Evolutionary conservation across 2,113 vertebrate genomes (phyloP), one percentile per base, ranked within the genome.

Genomic region (Nettapus auritus): DNA sequence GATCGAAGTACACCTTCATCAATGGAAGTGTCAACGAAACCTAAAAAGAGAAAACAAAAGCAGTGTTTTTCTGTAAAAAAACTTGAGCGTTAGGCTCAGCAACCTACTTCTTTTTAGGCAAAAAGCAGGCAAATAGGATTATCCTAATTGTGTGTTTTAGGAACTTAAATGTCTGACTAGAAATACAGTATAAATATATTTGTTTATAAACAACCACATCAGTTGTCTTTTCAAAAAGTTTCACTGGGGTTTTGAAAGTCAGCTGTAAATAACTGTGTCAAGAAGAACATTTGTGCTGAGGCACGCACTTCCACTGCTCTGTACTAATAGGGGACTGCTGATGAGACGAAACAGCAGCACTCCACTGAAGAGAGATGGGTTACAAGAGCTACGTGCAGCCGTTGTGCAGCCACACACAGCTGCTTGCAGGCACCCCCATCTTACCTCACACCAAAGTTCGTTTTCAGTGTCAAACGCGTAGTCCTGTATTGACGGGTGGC

Each of bases 381-480:
- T 38, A 34, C 0, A 33, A 62, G 50, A 83, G 29, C 36, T 60
- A 14, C n/a, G 3, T 3, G 64, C 29, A 93, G 46, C 6, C 36
- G 8, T 3, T 33, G 40, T 4, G 5, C 80, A 86, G 28, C 14
- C 59, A 55, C 21, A 29, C 28, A 20, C 3, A 34, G 23, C 23
- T 10, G 18, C 44, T 63, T 79, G 36, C 77, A 80, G 55, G 40
- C 33, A 46, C 14, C 12, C 29, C 6, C 48, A 33, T 29, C 97
- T 96, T 93, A 99, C 99, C 99, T 99, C 98, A 96, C 99, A 99
- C 99, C 99, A 99, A 11, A 99, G 98, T 13, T 98, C 97, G 1
- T 97, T 89, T 46, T 98, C 29, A 0, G 70, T n/a, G 90, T 99
- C 99, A 9, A 99, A 99, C 17, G 62, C 59, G 84, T 99, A 99